A percentile compares a stretch with the other conserved stretches of the same genome.
These are phyloP conservation scores for Protomyctophum bolini DNA, from an alignment of 2,113 vertebrate genomes.

Conservation along the genomic window DNA sequence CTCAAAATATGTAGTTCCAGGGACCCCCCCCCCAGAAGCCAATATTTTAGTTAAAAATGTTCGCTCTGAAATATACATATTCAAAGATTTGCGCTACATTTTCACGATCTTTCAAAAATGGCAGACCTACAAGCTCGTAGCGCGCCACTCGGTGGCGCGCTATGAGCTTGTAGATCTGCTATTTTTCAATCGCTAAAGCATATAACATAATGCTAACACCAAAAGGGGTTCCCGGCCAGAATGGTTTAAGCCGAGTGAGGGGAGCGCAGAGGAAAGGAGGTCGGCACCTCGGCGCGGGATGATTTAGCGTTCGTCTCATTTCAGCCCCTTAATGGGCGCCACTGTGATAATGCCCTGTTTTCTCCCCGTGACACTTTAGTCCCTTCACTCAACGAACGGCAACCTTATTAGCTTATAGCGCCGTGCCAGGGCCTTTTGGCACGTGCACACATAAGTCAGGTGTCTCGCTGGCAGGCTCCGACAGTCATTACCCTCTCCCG, in stretches of 20 bases:
- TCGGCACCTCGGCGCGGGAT: constrained; percentile 3
- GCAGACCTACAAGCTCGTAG: no score
- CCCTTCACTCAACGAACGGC: constrained; percentile 17
- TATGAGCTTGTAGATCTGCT: no score
- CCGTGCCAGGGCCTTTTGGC: constrained; percentile 12
- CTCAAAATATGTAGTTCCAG: no score
- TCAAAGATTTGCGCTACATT: no score
- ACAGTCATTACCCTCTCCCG: not conserved
- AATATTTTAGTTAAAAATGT: no score
- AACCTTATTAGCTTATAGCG: not conserved
- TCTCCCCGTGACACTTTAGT: constrained; percentile 15
- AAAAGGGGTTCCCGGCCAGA: no score
- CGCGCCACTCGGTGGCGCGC: no score
- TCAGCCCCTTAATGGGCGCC: constrained; percentile 7
- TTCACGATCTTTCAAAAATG: no score
- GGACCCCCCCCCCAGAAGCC: no score
- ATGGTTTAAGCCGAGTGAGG: not conserved
- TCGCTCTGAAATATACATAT: no score
- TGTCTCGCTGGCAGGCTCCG: constrained; percentile 3
- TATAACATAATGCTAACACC: no score
- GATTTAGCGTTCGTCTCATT: constrained; percentile 23
- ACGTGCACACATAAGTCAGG: constrained; percentile 28
- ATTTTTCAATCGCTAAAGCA: no score
- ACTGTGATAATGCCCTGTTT: constrained; percentile 11
- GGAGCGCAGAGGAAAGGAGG: not conserved